Evolutionary conservation across 1,140 invertebrate genomes (phyloP).

Genomic region (Brachionus rotundiformis): DNA sequence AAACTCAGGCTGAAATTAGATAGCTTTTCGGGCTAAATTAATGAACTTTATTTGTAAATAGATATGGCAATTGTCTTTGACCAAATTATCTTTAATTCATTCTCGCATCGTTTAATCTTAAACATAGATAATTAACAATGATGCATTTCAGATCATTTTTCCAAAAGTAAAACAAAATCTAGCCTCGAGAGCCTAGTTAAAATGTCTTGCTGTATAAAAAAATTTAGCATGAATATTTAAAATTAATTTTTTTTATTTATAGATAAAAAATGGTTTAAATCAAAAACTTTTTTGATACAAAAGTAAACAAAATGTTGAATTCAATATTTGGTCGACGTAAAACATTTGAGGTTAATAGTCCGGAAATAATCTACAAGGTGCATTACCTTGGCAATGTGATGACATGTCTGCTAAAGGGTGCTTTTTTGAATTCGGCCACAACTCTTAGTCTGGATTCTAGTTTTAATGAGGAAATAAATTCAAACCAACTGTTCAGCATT

Average conservation of each 20-base stretch:
- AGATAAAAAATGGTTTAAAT: slow-evolving; percentile 4
- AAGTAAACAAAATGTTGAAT: slow-evolving; percentile 28
- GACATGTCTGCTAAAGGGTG: slow-evolving; percentile 22
- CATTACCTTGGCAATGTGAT: slow-evolving; percentile 50
- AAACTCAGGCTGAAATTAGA: too few relatives aligned
- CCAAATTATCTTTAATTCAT: background rate
- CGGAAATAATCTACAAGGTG: slow-evolving; percentile 36
- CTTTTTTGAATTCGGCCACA: background rate
- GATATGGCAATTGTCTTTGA: background rate
- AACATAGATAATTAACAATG: background rate
- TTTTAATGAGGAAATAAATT: background rate
- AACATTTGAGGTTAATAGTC: slow-evolving; percentile 36
- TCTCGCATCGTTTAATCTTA: background rate
- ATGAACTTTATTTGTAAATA: background rate
- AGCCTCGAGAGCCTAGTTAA: background rate
- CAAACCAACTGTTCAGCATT: slow-evolving; percentile 7
- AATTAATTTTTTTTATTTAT: background rate
- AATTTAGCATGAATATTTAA: background rate
- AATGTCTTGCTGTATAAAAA: too few relatives aligned
- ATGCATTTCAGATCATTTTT: background rate
- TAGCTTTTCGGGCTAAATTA: too few relatives aligned
- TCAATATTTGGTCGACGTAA: slow-evolving; percentile 45
- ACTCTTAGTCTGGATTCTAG: background rate
- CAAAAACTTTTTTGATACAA: background rate
- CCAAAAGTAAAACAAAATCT: background rate